A percentile compares a stretch with the other conserved stretches of the same genome.
Evolutionary conservation across 2,888 invertebrate genomes (phyloP).

Genomic region (Hylaea fasciaria): DNA sequence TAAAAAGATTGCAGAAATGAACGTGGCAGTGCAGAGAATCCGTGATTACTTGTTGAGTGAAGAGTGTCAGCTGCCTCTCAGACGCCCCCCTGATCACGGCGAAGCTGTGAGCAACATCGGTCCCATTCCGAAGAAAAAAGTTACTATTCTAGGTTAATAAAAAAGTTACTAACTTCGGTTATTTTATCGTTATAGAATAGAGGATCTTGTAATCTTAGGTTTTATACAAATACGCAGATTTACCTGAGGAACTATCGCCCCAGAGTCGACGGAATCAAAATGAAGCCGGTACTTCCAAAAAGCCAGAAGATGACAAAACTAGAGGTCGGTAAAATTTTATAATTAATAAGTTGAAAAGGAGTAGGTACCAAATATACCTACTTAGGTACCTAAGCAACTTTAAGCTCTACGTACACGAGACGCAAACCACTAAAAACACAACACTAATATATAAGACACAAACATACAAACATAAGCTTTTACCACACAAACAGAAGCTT

Average conservation of each 20-base stretch:
- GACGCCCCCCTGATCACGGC: conserved; percentile 62
- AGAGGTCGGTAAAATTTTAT: conserved; percentile 41
- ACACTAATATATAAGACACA: too few species aligned
- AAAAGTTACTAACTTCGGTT: too few species aligned
- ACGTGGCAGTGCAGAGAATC: conserved; percentile 76
- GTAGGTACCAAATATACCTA: too few species aligned
- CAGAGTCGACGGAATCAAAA: conserved; percentile 12
- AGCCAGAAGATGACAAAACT: conserved; percentile 46
- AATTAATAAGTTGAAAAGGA: too few species aligned
- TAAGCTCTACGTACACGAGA: too few species aligned
- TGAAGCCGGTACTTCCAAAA: conserved; percentile 59
- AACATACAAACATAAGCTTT: too few species aligned
- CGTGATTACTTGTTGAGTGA: conserved; percentile 73
- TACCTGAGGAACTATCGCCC: conserved; percentile 23
- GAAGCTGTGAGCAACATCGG: conserved; percentile 27
- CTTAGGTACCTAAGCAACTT: too few species aligned
- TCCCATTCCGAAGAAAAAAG: conserved; percentile 62
- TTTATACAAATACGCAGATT: conserved; percentile 15
- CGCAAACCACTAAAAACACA: too few species aligned
- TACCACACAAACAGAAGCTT: too few species aligned
- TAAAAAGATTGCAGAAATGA: conserved; percentile 76
- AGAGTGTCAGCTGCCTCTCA: conserved; percentile 65
- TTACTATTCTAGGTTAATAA: conserved; percentile 65
- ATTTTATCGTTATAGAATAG: too few species aligned
- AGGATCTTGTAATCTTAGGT: too few species aligned